Evolutionary conservation across 1,140 invertebrate genomes (phyloP).

Genomic region (Andricus grossulariae): DNA sequence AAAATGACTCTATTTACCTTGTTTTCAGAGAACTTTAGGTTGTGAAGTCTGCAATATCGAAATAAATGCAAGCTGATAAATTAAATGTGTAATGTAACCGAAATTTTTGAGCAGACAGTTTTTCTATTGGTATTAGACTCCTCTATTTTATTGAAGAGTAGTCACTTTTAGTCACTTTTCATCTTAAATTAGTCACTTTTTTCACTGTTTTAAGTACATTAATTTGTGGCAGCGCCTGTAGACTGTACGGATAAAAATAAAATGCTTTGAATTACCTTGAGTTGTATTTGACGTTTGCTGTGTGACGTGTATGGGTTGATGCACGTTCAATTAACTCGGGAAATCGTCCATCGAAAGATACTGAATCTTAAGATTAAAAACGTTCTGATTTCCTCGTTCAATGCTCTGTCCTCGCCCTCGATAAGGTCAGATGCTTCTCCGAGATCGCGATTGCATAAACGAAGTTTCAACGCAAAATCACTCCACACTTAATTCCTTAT

Average conservation of each 20-base stretch:
- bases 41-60: too few species aligned
- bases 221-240: too few species aligned
- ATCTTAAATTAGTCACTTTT: too few species aligned
- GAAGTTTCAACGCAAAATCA: background rate
- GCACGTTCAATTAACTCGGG: conserved; percentile 7
- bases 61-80: too few species aligned
- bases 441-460: conserved; percentile 7
- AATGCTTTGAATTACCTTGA: conserved; percentile 7
- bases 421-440: conserved; percentile 28
- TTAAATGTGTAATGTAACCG: too few species aligned
- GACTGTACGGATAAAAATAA: background rate
- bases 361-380: conserved; percentile 4
- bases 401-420: conserved; percentile 19
- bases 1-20: too few species aligned
- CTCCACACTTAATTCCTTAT: background rate
- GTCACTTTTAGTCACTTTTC: too few species aligned
- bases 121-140: too few species aligned
- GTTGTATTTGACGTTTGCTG: background rate
- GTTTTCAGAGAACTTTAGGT: too few species aligned
- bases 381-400: conserved; percentile 12
- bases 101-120: too few species aligned
- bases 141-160: too few species aligned
- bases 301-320: background rate
- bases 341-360: conserved; percentile 19
- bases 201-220: too few species aligned